Conservation (phyloP, 2,888 invertebrate species). For the Drosophila kanekoi region DNA sequence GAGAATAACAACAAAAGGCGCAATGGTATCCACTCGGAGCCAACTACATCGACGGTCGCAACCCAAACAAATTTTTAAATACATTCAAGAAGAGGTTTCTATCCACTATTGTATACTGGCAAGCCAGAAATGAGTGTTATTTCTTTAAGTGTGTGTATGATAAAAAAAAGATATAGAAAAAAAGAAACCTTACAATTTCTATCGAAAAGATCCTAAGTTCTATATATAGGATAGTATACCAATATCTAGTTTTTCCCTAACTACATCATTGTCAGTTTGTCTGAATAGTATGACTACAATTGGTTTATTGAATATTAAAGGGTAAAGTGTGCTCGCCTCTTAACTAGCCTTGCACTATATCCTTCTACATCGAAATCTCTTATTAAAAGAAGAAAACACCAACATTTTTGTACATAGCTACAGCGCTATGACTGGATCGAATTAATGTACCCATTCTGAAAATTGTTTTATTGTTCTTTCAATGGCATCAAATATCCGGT, state of each 20-base stretch:
- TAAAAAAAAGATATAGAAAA: background rate
- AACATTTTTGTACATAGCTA: background rate
- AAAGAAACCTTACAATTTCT: background rate
- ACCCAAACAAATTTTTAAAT: constrained; percentile 45
- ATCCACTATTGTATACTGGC: constrained; percentile 10
- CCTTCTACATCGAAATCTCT: background rate
- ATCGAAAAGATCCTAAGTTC: constrained; percentile 1
- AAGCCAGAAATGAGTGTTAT: background rate
- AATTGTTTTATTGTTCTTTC: background rate
- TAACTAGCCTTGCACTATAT: background rate
- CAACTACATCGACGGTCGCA: constrained; percentile 47
- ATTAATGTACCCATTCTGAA: background rate
- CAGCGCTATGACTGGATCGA: background rate
- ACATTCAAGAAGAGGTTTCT: constrained; percentile 12
- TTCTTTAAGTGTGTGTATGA: background rate
- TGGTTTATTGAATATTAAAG: background rate
- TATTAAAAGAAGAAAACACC: background rate
- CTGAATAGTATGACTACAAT: constrained; percentile 4
- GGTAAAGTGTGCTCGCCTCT: background rate
- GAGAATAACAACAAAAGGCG: constrained; percentile 45
- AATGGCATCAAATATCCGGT: background rate
- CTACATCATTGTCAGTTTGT: constrained; percentile 4
- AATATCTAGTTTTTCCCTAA: too few species aligned
- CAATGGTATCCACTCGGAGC: constrained; percentile 47
- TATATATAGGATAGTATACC: background rate